Evolutionary conservation across 2,888 invertebrate species (phyloP), one percentile per base, ranked within the genome.

Genomic region (Invenusta paracnida): DNA sequence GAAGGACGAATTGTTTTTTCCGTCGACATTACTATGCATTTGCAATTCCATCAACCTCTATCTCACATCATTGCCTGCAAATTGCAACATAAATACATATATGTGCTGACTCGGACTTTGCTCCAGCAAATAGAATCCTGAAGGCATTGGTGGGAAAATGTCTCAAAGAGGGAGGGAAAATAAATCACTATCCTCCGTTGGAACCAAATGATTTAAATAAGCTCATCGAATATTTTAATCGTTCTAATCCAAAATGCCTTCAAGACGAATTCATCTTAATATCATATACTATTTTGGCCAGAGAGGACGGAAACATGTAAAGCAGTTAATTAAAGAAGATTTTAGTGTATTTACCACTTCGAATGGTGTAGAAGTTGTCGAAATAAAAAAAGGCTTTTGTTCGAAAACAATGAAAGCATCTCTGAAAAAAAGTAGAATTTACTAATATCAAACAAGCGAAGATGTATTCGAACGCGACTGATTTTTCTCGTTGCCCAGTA

Each of bases 191-290:
- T 27, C 23, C 27, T n/a, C 79, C 79, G 23, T 27, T 79, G 79
- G 79, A 79, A 79, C 5, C 23, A 27, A 27, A n/a, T n/a, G 79
- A 79, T 79, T 79, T 79, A 79, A 27, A n/a, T 27, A 79, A 79
- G 27, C 23, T 79, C 23, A 79, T n/a, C 27, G 5, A 5, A 25
- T 79, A 79, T 79, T 79, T 79, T 79, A n/a, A 79, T 25, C 23
- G 79, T 25, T 25, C 5, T 79, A 27, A 79, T n/a, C 79, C 79
- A n/a, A 27, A 25, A 25, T 79, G 79, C 79, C 27, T 79, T n/a
- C 79, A 79, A 79, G 79, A 11, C 27, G 79, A 79, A 27, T 79
- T 79, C 79, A 79, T 79, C 79, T 79, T 27, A 79, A 79, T 79
- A n/a, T 79, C 2, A 25, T 79, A 27, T 79, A 79, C 79, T 79